phyloP scores from a whole-genome alignment of 2,888 invertebrate species.

The Rotaria magnacalcarata region DNA sequence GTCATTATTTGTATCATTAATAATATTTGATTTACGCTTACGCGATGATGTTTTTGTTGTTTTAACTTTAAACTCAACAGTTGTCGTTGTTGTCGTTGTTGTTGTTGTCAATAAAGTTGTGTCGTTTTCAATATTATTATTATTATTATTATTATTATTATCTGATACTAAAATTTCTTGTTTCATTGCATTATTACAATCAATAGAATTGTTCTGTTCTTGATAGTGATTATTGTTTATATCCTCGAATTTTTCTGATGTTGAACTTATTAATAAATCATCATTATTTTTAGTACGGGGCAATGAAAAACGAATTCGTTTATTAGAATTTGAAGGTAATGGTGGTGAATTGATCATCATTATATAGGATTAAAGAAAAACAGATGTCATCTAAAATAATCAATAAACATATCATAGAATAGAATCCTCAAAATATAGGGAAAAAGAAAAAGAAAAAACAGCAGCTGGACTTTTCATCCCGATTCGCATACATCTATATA shows the following conservation, averaged over 20 bases:
- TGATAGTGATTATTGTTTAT: neutral
- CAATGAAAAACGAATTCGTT: neutral
- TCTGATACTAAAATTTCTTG: neutral
- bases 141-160: too few relatives aligned
- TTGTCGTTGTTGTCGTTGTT: conserved; percentile 6
- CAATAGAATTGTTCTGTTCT: neutral
- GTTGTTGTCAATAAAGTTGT: neutral
- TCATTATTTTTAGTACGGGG: neutral
- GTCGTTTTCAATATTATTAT: neutral
- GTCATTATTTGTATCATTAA: neutral
- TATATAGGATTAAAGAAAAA: neutral
- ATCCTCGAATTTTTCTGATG: neutral
- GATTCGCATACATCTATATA: neutral
- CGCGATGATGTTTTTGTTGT: conserved; percentile 21
- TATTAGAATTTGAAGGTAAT: neutral
- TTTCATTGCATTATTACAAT: neutral
- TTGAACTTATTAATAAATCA: neutral
- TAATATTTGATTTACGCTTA: neutral
- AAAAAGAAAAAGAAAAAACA: neutral
- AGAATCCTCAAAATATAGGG: neutral
- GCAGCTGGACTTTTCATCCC: conserved; percentile 28
- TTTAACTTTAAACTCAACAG: conserved; percentile 15
- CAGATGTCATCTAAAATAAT: neutral
- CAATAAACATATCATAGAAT: neutral
- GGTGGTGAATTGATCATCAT: neutral